These are phyloP conservation scores for Cygnus atratus DNA, from an alignment of 2,113 vertebrate species.

Conservation along the genomic window DNA sequence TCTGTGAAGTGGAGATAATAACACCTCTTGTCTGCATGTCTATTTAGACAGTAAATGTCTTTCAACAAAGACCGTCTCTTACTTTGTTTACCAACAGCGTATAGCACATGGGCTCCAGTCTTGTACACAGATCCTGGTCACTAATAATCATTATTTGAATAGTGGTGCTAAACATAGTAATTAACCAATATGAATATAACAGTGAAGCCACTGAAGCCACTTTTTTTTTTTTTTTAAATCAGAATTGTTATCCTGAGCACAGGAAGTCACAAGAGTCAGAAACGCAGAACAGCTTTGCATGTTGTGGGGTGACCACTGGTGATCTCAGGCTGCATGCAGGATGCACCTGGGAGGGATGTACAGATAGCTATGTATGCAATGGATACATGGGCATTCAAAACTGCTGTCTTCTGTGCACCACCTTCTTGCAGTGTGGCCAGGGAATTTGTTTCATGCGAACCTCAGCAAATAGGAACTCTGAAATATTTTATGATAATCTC, in stretches of 20 bases:
- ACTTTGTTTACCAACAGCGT: neutral
- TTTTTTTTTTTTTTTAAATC: neutral
- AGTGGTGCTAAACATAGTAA: neutral
- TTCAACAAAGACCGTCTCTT: neutral
- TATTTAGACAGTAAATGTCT: conserved; percentile 3
- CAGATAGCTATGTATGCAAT: fast-evolving
- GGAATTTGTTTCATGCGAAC: neutral
- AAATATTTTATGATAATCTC: neutral
- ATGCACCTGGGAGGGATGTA: neutral
- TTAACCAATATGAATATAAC: neutral
- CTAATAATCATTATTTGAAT: neutral
- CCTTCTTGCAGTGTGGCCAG: neutral
- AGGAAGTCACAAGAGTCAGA: neutral
- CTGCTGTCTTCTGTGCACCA: neutral
- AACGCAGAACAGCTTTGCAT: neutral
- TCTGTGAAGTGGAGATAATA: conserved; percentile 31
- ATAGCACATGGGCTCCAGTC: neutral
- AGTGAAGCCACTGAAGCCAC: neutral
- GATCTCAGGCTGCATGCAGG: neutral
- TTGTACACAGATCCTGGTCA: neutral
- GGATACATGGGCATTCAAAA: neutral
- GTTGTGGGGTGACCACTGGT: neutral
- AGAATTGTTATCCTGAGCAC: neutral
- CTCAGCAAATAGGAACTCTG: neutral
- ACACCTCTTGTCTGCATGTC: neutral